These are phyloP conservation scores for Ceramica pisi DNA, from an alignment of 2,888 invertebrate species.

Conservation along the genomic window DNA sequence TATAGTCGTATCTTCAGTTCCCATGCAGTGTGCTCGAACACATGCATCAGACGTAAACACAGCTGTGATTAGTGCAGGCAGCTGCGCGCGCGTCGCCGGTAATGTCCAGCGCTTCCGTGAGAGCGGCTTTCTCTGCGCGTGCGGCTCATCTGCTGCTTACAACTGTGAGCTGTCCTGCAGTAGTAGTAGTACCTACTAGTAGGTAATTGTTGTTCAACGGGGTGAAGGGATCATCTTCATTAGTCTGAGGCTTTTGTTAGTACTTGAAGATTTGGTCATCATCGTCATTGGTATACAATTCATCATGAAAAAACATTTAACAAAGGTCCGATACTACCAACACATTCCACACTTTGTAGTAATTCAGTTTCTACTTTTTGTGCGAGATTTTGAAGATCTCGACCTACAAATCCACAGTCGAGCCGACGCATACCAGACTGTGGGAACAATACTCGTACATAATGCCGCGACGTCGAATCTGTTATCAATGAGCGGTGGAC, in stretches of 20 bases:
- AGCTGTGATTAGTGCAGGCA: neutral
- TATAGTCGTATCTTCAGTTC: neutral
- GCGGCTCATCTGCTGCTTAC: constrained; percentile 30
- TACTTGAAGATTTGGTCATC: neutral
- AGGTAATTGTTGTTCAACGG: neutral
- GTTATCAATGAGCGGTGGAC: constrained; percentile 63
- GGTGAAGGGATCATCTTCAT: neutral
- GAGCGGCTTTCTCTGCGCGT: constrained; percentile 69
- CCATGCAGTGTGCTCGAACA: neutral
- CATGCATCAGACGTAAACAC: constrained; percentile 16
- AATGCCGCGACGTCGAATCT: constrained; percentile 45
- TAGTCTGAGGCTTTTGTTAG: neutral
- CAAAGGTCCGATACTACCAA: neutral
- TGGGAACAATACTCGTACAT: constrained; percentile 39
- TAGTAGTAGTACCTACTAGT: neutral
- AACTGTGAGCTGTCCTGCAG: constrained; percentile 12
- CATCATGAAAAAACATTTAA: neutral
- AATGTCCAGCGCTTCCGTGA: constrained; percentile 58
- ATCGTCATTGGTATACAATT: neutral
- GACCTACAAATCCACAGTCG: neutral
- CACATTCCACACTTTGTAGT: too few species aligned
- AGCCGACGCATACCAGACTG: constrained; percentile 13
- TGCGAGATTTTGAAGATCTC: neutral
- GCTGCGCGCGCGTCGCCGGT: constrained; percentile 15
- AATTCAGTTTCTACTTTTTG: neutral